Evolutionary conservation across 2,113 vertebrate species (phyloP), one percentile per base, ranked within the genome.

Genomic region (Cavia aperea): DNA sequence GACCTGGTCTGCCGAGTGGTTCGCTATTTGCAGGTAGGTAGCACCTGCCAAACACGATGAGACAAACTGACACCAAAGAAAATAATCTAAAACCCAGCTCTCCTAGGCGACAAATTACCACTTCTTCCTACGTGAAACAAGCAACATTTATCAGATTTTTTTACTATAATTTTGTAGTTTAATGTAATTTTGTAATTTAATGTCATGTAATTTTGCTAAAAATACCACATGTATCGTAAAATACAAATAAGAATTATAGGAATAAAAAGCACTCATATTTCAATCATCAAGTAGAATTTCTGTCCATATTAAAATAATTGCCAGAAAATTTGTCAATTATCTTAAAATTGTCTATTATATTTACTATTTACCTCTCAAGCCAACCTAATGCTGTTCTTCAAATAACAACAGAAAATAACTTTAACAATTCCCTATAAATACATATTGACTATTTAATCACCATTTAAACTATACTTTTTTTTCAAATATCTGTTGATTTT

Each of bases 1-100:
- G 98, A 98, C 54, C 93, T 98, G 12, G 93, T 98, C 6, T 98
- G 97, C 95, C 95, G 97, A 91, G 93, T 98, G 0, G 92, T 98
- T 65, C 97, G 97, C 54, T 98, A 98, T 85, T 85, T 98, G 19
- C 98, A 98, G 98, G 98, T 98, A 97, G 0, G 88, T 77, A 7
- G 43, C 43, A 18, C 18, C 11, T 93, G 70, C 58, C 36, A 63
- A 29, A 83, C 5, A 7, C 13, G 58, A 49, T 62, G 36, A 93
- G 56, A 39, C 13, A 36, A 62, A 77, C 4, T 21, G 63, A 86
- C 18, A 24, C 12, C 56, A 39, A 29, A 73, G 79, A 72, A 81
- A 43, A 81, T 19, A 43, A 21, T 39, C 9, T 8, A 58, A 62
- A 89, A 77, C 5, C n/a, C 11, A 26, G 29, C 33, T 8, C 14